Conservation (phyloP, 2,113 vertebrate species). For the Sapayoa aenigma region DNA sequence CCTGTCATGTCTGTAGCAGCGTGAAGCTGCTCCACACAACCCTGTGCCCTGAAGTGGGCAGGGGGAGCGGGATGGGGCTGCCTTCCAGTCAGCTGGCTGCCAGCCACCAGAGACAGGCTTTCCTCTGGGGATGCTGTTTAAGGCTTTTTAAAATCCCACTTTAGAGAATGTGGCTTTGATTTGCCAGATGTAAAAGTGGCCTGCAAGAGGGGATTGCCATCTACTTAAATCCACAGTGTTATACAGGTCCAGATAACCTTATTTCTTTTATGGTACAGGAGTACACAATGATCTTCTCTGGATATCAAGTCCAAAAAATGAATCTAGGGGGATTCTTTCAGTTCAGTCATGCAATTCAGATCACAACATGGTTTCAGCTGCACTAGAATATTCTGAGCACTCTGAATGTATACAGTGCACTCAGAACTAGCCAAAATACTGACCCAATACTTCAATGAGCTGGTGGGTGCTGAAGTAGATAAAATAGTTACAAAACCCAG, state of each 20-base stretch:
- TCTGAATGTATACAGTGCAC: background rate
- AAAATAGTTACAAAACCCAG: background rate
- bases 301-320: background rate
- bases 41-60: background rate
- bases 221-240: background rate
- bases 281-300: background rate
- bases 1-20: background rate
- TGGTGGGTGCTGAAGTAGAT: background rate
- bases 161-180: background rate
- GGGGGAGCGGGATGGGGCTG: background rate
- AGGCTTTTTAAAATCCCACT: background rate
- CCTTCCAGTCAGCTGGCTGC: background rate
- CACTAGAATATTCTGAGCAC: background rate
- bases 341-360: background rate
- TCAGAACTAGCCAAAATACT: background rate
- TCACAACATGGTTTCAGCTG: background rate
- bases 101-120: background rate
- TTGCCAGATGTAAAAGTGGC: background rate
- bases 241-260: background rate
- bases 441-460: background rate
- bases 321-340: background rate
- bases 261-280: background rate
- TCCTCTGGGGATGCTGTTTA: background rate
- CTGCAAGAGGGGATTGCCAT: background rate
- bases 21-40: background rate